A percentile compares a stretch with the other conserved stretches of the same genome.
These are phyloP conservation scores for Camponotus vicinus DNA, from an alignment of 1,140 invertebrate genomes.

Conservation along the genomic window DNA sequence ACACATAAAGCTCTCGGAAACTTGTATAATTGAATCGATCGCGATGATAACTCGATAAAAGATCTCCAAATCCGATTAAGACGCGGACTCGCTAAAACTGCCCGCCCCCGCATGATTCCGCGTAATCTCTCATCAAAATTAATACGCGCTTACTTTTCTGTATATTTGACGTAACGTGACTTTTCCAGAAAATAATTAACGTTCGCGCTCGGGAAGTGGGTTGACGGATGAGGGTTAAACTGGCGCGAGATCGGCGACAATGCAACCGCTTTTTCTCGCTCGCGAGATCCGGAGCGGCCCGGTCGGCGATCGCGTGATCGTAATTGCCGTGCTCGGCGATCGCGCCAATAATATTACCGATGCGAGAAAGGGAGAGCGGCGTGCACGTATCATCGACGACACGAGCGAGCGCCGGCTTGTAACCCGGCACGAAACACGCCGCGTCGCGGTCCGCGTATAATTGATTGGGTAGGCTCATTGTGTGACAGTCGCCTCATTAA, in stretches of 20 bases:
- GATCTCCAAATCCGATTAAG: constrained; percentile 1
- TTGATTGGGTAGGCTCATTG: constrained; percentile 78
- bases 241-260: constrained; percentile 28
- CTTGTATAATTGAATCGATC: constrained; percentile 12
- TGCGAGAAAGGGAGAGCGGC: background rate
- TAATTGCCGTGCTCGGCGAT: constrained; percentile 50
- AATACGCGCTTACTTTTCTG: background rate
- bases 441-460: constrained; percentile 66
- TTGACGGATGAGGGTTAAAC: constrained; percentile 56
- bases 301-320: constrained; percentile 48
- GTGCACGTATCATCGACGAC: constrained; percentile 56
- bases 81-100: background rate
- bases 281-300: constrained; percentile 29
- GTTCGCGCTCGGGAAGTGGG: constrained; percentile 50
- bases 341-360: constrained; percentile 57
- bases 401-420: constrained; percentile 50
- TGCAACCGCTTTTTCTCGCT: constrained; percentile 40
- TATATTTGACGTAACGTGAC: constrained; percentile 38
- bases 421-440: constrained; percentile 55
- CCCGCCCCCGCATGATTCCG: background rate
- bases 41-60: constrained; percentile 8
- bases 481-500: constrained; percentile 77
- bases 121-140: constrained; percentile 29
- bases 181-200: constrained; percentile 58
- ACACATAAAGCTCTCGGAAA: background rate